These are phyloP conservation scores for Indicator maculatus DNA, from an alignment of 2,113 vertebrate genomes.

Conservation along the genomic window DNA sequence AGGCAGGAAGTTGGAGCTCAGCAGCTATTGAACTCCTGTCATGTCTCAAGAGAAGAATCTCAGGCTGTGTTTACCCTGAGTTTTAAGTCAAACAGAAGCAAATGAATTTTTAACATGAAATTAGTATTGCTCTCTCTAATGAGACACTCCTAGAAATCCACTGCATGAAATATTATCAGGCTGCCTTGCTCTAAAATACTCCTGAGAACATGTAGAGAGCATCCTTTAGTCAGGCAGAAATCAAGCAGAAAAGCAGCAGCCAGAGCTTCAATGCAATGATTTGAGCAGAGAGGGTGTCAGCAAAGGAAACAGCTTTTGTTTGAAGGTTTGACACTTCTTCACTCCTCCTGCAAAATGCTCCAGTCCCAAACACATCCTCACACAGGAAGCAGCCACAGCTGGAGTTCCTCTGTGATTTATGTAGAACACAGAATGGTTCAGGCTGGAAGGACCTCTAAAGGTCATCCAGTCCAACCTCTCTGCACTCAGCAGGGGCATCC, in stretches of 20 bases:
- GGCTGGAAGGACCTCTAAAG: too few relatives aligned
- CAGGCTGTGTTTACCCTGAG: constrained; percentile 39
- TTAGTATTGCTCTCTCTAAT: constrained; percentile 46
- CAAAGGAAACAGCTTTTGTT: neutral
- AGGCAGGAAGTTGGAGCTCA: neutral
- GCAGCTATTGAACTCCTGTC: neutral
- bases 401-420: neutral
- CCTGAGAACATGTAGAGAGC: neutral
- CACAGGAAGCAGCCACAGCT: rapidly evolving
- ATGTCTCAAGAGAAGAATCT: constrained; percentile 25
- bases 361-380: neutral
- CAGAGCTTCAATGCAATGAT: constrained; percentile 8
- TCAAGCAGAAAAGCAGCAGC: constrained; percentile 44
- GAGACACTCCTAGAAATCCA: neutral
- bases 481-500: too few relatives aligned
- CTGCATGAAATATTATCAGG: constrained; percentile 28
- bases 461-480: too few relatives aligned
- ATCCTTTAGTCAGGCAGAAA: constrained; percentile 39
- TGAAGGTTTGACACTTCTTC: neutral
- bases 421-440: too few relatives aligned
- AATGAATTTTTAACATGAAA: constrained; percentile 66
- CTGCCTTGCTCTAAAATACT: constrained; percentile 37
- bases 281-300: neutral
- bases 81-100: constrained; percentile 39
- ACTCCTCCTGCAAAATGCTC: neutral